Conservation (phyloP, 2,888 invertebrate genomes). For the Tipula unca region DNA sequence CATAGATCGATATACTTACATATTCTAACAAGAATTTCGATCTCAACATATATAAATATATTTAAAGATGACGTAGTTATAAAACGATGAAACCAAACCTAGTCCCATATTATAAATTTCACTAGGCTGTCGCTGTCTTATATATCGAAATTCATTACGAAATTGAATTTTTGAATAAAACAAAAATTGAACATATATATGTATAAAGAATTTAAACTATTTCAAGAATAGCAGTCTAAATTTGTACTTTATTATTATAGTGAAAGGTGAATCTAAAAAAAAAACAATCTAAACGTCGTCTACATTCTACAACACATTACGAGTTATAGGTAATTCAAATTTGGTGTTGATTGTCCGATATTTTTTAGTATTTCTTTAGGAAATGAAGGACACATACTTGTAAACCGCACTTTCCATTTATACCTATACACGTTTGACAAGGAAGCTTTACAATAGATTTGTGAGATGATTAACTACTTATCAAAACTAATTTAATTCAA, state of each 20-base stretch:
- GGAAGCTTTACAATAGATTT: too few relatives aligned
- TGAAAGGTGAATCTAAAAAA: neutral
- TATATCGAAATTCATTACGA: neutral
- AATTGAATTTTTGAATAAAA: neutral
- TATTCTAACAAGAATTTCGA: neutral
- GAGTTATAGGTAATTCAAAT: too few relatives aligned
- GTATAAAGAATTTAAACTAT: neutral
- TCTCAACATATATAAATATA: neutral
- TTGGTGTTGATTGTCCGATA: too few relatives aligned
- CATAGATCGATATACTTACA: neutral
- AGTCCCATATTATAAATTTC: neutral
- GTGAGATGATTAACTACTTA: too few relatives aligned
- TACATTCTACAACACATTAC: too few relatives aligned
- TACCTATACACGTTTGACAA: too few relatives aligned
- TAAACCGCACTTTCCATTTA: too few relatives aligned
- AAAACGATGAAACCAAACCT: neutral
- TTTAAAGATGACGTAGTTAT: neutral
- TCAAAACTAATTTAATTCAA: too few relatives aligned
- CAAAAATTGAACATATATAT: neutral
- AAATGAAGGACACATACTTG: neutral
- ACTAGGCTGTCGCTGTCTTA: neutral
- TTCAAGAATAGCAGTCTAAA: neutral
- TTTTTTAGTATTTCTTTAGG: neutral
- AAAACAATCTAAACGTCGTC: neutral
- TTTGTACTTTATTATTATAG: neutral